phyloP scores from a whole-genome alignment of 2,797 vertebrate genomes.

The Acipenser oxyrinchus region DNA sequence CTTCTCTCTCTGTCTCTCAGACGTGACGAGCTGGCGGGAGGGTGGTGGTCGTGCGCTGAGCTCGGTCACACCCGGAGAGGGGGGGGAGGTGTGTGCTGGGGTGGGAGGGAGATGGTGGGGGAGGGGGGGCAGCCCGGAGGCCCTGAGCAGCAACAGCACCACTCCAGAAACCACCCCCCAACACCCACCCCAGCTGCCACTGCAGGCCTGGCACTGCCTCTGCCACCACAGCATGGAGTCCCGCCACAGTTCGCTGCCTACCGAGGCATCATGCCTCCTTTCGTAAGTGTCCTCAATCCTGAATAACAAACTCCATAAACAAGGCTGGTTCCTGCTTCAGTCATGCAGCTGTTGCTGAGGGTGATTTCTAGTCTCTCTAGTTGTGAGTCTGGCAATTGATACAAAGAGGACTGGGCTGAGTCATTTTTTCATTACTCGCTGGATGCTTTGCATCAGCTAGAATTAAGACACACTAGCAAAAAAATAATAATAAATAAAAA shows the following conservation, averaged over 20 bases:
- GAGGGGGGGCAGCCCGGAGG: constrained; percentile 57
- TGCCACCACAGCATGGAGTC: constrained; percentile 47
- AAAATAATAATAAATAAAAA: too few species aligned
- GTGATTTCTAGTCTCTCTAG: too few species aligned
- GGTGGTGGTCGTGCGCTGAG: constrained; percentile 79
- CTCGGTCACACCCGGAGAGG: constrained; percentile 66
- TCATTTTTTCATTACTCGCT: too few species aligned
- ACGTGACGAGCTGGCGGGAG: constrained; percentile 88
- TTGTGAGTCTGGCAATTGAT: too few species aligned
- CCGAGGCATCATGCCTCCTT: constrained; percentile 83
- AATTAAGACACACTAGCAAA: too few species aligned
- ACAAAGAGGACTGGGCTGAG: too few species aligned
- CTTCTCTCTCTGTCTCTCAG: constrained; percentile 34
- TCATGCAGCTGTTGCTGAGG: too few species aligned
- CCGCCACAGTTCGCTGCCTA: constrained; percentile 80
- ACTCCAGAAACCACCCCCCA: constrained; percentile 57
- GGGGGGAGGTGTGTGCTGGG: constrained; percentile 64
- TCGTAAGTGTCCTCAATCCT: constrained; percentile 58
- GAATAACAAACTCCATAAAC: too few species aligned
- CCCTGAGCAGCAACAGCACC: constrained; percentile 29
- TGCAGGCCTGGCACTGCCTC: constrained; percentile 64
- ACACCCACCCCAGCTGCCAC: constrained; percentile 60
- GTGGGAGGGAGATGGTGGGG: constrained; percentile 61
- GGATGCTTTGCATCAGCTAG: too few species aligned
- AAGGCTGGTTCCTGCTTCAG: too few species aligned